Evolutionary conservation across 2,113 vertebrate genomes (phyloP), one percentile per base, ranked within the genome.

Genomic region (Hyperopisus bebe): DNA sequence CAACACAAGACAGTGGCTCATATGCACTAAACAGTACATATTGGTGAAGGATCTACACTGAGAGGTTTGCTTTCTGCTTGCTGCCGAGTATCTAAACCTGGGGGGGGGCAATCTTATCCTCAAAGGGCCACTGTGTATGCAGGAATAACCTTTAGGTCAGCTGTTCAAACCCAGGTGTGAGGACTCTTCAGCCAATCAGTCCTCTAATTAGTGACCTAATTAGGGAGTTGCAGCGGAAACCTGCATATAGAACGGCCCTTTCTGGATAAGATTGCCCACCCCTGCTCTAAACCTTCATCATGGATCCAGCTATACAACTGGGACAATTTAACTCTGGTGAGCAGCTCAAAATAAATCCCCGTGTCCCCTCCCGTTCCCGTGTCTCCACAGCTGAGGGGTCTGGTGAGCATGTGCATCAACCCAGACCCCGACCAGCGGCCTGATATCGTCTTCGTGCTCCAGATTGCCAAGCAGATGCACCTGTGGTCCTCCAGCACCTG

Each of bases 381-480:
- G 90, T 88, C 90, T 51, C 92, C 91, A 10, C 94, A 98, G 97
- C 91, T 98, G 87, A 95, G 97, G 90, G 96, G 97, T 91, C 93
- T 98, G 95, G 97, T 98, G 91, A 95, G 96, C 91, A 97, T 96
- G 96, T 98, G 97, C 92, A 98, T 98, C 87, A 96, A 97, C 92
- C 96, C 97, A 0, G 97, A 97, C 31, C 97, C 97, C 0, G 94
- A 94, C 19, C 96, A 97, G 2, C 93, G 97, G 62, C 97, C 97
- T 0, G 97, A 98, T 93, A 96, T 97, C 27, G 92, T 93, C 0
- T 97, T 97, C 4, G 97, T 98, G 93, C 96, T 97, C 94, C 97
- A 97, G 92, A 93, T 96, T 13, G 96, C 96, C 42, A 97, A 94
- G 91, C 97, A 98, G 92, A 97, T 97, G 97, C 97, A 97, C 0